Evolutionary conservation across 2,888 invertebrate species (phyloP), one percentile per base, ranked within the genome.

Genomic region (Ischnus inquisitorius): DNA sequence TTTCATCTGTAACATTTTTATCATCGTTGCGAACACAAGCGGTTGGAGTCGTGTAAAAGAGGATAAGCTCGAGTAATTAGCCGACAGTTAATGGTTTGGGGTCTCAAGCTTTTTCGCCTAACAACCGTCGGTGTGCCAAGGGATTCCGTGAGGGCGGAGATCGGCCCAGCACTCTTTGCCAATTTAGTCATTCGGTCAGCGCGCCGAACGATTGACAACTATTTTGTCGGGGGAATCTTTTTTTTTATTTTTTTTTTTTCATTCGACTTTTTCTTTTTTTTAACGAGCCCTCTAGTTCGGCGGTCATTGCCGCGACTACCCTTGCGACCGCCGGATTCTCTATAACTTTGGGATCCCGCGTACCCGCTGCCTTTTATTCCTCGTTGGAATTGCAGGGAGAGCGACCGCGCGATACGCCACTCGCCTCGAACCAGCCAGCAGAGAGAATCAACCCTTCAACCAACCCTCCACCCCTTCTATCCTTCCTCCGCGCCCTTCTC

Each of bases 121-220:
- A 72, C 69, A 62, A 67, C 65, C 43, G 43, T 22, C n/a, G 54
- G 22, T 12, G 6, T 28, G 48, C 22, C 43, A 19, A 8, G 60
- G 43, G 57, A 41, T 48, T 12, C 60, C 64, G 67, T 41, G 51
- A 28, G 75, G n/a, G 34, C 10, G 28, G 22, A 62, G 64, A 6
- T 8, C 16, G 60, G 34, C 16, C 54, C 28, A 57, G 72, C 65
- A 62, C 75, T 65, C 76, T 81, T 82, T 77, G 72, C 77, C 77
- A 82, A 82, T 82, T 77, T 77, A 72, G 82, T 86, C 82, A 71
- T 79, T 83, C 74, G 86, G 81, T 86, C 85, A 67, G 72, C 43
- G 60, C 80, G 41, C 14, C 62, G 65, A 78, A 88, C 89, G 88
- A 90, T 89, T 90, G 90, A 90, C 91, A 90, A 90, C 90, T 90